A percentile compares a stretch with the other conserved stretches of the same genome.
These are phyloP conservation scores for Aspidiotus destructor DNA, from an alignment of 2,888 invertebrate genomes.

Conservation along the genomic window DNA sequence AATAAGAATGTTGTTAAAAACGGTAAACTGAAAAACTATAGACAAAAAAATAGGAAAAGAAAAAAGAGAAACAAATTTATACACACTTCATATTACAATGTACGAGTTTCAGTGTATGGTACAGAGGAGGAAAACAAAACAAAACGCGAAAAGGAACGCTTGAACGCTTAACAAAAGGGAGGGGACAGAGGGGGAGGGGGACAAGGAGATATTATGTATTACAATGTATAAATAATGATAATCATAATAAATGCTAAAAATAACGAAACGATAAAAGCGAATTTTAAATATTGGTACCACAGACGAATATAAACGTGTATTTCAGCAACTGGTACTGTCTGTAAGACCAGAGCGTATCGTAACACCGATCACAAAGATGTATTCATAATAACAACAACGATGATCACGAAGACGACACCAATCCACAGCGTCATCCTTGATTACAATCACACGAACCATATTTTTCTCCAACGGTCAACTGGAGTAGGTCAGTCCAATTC, in stretches of 20 bases:
- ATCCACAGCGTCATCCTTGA: too few species aligned
- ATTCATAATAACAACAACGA: too few species aligned
- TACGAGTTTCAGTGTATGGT: slow-evolving; percentile 2
- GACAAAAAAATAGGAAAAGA: neutral
- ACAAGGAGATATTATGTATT: slow-evolving; percentile 2
- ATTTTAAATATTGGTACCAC: slow-evolving; percentile 8
- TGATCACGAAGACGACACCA: too few species aligned
- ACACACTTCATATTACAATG: neutral
- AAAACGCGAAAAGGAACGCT: neutral
- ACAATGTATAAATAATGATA: slow-evolving; percentile 6
- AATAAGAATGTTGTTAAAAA: too few species aligned
- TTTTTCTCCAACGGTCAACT: neutral
- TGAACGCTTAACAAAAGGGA: slow-evolving; percentile 1
- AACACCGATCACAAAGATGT: too few species aligned
- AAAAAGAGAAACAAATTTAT: neutral
- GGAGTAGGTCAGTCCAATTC: slow-evolving; percentile 22
- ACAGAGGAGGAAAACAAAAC: neutral
- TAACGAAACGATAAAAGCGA: slow-evolving; percentile 11
- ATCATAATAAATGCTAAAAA: slow-evolving; percentile 14
- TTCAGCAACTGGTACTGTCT: neutral
- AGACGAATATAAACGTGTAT: neutral
- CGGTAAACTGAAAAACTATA: too few species aligned
- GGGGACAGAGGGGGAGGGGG: neutral
- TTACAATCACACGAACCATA: neutral
- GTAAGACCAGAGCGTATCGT: neutral